Evolutionary conservation across 2,797 vertebrate species (phyloP).

Genomic region (Gephyroberyx darwinii): DNA sequence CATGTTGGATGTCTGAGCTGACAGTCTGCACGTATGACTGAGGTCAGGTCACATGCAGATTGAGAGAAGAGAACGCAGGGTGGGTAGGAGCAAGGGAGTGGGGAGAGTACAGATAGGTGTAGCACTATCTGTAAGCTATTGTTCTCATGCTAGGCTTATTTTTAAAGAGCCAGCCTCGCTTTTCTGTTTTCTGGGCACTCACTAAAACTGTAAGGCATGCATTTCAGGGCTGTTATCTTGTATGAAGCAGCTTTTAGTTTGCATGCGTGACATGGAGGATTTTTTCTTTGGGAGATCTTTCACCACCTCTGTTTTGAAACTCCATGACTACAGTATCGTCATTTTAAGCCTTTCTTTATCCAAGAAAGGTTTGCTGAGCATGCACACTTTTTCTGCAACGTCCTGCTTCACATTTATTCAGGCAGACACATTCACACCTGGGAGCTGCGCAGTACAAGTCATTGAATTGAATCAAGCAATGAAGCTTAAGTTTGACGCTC

Average conservation of each 20-base stretch:
- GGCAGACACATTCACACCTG: slow-evolving; percentile 21
- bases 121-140: slow-evolving; percentile 36
- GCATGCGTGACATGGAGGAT: slow-evolving; percentile 10
- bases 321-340: slow-evolving; percentile 23
- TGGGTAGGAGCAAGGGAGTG: slow-evolving; percentile 17
- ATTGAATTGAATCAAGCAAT: slow-evolving; percentile 9
- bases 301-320: slow-evolving; percentile 27
- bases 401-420: slow-evolving; percentile 33
- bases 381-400: slow-evolving; percentile 29
- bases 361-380: slow-evolving; percentile 42
- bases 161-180: slow-evolving; percentile 51
- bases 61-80: not conserved
- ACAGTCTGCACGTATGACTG: not conserved
- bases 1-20: not conserved
- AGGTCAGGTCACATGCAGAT: slow-evolving; percentile 10
- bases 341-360: slow-evolving; percentile 35
- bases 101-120: slow-evolving; percentile 15
- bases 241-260: slow-evolving; percentile 5
- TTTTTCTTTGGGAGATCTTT: slow-evolving; percentile 25
- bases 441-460: not conserved
- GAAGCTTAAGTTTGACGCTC: slow-evolving; percentile 29
- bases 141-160: slow-evolving; percentile 46
- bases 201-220: slow-evolving; percentile 19
- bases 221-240: slow-evolving; percentile 12
- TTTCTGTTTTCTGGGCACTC: slow-evolving; percentile 33